Percentiles rank a stretch among this genome's conserved stretches.
These are phyloP conservation scores for Synanthedon vespiformis DNA, from an alignment of 2,888 invertebrate genomes.

Conservation along the genomic window DNA sequence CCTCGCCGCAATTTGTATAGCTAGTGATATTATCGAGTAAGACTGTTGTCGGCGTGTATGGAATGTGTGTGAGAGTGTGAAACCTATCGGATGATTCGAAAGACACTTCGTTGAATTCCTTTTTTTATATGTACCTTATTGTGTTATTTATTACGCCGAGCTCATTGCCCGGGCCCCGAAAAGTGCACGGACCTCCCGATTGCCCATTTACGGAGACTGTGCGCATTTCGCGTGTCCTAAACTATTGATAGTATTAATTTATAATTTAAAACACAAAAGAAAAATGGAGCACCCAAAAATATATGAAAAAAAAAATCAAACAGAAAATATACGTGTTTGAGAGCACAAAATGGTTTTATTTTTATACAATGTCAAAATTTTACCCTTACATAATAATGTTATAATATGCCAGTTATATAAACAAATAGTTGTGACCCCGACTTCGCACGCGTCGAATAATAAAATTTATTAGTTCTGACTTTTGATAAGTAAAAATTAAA, in stretches of 20 bases:
- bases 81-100: constrained; percentile 61
- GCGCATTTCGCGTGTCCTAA: constrained; percentile 42
- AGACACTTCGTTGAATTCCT: constrained; percentile 59
- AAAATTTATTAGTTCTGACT: no score
- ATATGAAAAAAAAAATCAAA: constrained; percentile 47
- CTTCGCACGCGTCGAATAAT: no score
- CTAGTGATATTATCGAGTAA: constrained; percentile 67
- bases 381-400: no score
- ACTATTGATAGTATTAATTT: constrained; percentile 64
- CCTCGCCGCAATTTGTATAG: constrained; percentile 60
- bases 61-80: constrained; percentile 52
- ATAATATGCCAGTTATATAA: no score
- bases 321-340: constrained; percentile 66
- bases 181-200: constrained; percentile 47
- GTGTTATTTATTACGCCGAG: constrained; percentile 53
- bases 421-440: no score
- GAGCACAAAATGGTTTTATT: constrained; percentile 47
- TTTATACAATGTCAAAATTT: background rate
- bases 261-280: constrained; percentile 56
- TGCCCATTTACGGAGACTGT: constrained; percentile 63
- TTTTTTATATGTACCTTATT: constrained; percentile 51
- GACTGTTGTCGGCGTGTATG: constrained; percentile 55
- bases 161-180: constrained; percentile 62
- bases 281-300: constrained; percentile 69
- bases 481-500: no score